Conservation (phyloP, 1,140 invertebrate species). For the Sipha flava region DNA sequence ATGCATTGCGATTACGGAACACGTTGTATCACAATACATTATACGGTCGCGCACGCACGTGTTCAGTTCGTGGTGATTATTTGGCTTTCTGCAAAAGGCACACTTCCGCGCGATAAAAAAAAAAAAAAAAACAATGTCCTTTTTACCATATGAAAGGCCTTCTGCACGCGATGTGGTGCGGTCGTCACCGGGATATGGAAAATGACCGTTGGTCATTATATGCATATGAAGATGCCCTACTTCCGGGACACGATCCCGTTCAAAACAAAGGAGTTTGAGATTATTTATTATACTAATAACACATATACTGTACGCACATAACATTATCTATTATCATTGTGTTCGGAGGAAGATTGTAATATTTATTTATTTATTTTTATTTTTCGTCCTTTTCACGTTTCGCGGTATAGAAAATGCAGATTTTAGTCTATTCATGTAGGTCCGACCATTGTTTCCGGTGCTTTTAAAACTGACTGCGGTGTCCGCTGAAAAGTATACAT, state of each 20-base stretch:
- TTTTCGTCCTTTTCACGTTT: neutral
- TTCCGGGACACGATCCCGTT: conserved; percentile 29
- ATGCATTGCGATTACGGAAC: too few relatives aligned
- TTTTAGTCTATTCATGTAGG: conserved; percentile 26
- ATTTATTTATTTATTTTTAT: neutral
- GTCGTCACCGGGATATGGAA: neutral
- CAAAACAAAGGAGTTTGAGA: conserved; percentile 14
- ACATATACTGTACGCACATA: neutral
- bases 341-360: conserved; percentile 22
- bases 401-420: conserved; percentile 20
- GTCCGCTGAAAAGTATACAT: conserved; percentile 21
- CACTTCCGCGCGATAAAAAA: neutral
- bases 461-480: conserved; percentile 19
- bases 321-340: conserved; percentile 20
- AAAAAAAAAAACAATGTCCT: conserved; percentile 18
- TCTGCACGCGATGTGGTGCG: neutral
- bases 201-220: conserved; percentile 30
- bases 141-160: conserved; percentile 19
- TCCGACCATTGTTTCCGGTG: conserved; percentile 24
- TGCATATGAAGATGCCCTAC: conserved; percentile 32
- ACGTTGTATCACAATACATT: neutral
- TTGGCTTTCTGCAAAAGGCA: neutral
- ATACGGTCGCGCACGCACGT: neutral
- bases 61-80: neutral
- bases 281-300: conserved; percentile 22